These are phyloP conservation scores for Ips nitidus DNA, from an alignment of 1,140 invertebrate species.

Conservation along the genomic window DNA sequence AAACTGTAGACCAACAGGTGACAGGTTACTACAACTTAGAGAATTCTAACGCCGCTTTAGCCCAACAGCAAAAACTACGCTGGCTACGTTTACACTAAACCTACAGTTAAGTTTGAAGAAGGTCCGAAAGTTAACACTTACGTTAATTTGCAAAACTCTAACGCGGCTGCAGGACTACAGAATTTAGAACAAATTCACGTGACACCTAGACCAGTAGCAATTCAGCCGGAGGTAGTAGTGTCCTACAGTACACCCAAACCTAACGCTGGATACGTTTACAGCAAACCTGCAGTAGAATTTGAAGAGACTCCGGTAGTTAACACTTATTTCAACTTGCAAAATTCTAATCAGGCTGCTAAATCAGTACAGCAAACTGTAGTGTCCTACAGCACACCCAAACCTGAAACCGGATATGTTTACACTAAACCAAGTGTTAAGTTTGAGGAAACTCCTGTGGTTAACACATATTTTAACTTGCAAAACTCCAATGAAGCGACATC, in stretches of 20 bases:
- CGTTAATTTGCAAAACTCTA: not conserved
- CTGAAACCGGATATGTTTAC: conserved; percentile 13
- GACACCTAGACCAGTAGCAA: conserved; percentile 29
- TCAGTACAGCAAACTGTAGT: not conserved
- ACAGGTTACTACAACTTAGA: too few relatives aligned
- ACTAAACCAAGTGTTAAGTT: conserved; percentile 39
- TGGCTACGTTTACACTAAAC: conserved; percentile 54
- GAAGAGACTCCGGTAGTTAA: not conserved
- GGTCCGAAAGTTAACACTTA: not conserved
- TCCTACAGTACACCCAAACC: conserved; percentile 20
- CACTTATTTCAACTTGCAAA: not conserved
- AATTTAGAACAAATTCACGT: not conserved
- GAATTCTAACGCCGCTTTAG: not conserved
- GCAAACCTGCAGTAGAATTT: not conserved
- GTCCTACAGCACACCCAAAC: not conserved
- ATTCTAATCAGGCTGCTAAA: not conserved
- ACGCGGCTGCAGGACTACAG: not conserved
- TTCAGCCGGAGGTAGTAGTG: conserved; percentile 9
- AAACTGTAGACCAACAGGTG: not conserved
- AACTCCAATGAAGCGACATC: not conserved
- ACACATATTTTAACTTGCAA: not conserved
- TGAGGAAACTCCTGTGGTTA: conserved; percentile 33
- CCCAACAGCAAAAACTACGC: conserved; percentile 32
- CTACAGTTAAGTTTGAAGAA: conserved; percentile 51
- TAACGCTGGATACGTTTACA: conserved; percentile 39